A percentile compares a stretch with the other conserved stretches of the same genome.
Evolutionary conservation across 2,113 vertebrate species (phyloP).

Genomic region (Choloepus hoffmanni): DNA sequence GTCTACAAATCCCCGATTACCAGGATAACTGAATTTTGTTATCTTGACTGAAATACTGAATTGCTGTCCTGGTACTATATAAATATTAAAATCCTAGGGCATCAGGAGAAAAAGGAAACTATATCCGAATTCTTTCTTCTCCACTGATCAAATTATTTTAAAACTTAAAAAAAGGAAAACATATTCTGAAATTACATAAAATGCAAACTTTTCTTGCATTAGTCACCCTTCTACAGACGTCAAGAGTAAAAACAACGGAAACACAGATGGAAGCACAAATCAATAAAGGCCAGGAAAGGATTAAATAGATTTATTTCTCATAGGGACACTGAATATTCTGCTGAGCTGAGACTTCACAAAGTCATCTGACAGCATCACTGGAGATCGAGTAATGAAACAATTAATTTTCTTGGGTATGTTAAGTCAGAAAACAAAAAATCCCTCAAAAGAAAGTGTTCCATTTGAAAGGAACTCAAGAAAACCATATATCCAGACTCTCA

Average conservation of each 20-base stretch:
- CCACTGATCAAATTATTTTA: not conserved
- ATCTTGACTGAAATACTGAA: constrained; percentile 7
- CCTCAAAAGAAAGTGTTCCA: not conserved
- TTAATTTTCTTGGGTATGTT: not conserved
- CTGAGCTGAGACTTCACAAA: not conserved
- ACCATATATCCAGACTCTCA: not conserved
- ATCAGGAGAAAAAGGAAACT: not conserved
- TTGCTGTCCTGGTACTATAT: not conserved
- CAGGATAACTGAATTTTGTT: not conserved
- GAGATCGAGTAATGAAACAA: not conserved
- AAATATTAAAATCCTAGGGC: constrained; percentile 28
- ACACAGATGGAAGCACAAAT: not conserved
- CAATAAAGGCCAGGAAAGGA: not conserved
- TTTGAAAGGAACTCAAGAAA: not conserved
- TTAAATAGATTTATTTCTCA: not conserved
- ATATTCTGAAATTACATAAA: not conserved
- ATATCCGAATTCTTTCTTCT: not conserved
- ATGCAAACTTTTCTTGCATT: not conserved
- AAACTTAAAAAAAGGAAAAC: not conserved
- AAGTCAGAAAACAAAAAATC: constrained; percentile 34
- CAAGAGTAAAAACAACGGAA: not conserved
- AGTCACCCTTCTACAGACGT: not conserved
- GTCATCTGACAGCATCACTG: not conserved
- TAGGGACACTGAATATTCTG: not conserved
- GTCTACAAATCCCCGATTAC: not conserved